Evolutionary conservation across 2,113 vertebrate genomes (phyloP).

Genomic region (Corapipo altera): DNA sequence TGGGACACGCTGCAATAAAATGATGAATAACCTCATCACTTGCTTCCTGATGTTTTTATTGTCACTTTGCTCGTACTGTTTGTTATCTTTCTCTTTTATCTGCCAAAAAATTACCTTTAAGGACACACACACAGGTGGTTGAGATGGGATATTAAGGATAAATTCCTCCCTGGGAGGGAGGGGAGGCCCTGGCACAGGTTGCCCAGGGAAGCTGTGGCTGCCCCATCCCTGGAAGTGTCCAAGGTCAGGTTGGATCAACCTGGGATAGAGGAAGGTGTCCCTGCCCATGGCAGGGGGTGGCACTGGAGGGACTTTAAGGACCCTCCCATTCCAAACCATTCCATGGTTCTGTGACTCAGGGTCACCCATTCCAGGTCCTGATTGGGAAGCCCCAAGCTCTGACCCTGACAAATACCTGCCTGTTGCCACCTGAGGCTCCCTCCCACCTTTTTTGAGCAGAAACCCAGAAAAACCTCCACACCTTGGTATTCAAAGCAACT

Average conservation of each 20-base stretch:
- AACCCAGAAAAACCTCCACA: background rate
- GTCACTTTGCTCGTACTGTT: accelerated
- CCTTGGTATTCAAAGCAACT: background rate
- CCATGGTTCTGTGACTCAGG: background rate
- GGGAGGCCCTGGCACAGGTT: background rate
- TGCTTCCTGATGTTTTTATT: background rate
- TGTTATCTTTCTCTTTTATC: too few relatives aligned
- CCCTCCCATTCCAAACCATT: background rate
- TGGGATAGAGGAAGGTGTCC: background rate
- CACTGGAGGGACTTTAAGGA: background rate
- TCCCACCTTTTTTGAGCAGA: background rate
- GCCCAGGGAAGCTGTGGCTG: background rate
- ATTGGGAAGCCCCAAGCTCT: background rate
- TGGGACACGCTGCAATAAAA: conserved; percentile 1
- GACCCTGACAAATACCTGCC: background rate
- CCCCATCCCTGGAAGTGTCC: background rate
- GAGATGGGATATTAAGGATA: background rate
- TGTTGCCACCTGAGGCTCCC: background rate
- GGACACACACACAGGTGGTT: too few relatives aligned
- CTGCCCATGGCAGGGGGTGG: too few relatives aligned
- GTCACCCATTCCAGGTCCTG: background rate
- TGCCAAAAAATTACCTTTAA: background rate
- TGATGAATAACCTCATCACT: background rate
- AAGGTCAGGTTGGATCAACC: background rate
- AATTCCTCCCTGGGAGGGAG: background rate